These are phyloP conservation scores for Alviniconcha strummeri DNA, from an alignment of 2,888 invertebrate genomes.

Conservation along the genomic window DNA sequence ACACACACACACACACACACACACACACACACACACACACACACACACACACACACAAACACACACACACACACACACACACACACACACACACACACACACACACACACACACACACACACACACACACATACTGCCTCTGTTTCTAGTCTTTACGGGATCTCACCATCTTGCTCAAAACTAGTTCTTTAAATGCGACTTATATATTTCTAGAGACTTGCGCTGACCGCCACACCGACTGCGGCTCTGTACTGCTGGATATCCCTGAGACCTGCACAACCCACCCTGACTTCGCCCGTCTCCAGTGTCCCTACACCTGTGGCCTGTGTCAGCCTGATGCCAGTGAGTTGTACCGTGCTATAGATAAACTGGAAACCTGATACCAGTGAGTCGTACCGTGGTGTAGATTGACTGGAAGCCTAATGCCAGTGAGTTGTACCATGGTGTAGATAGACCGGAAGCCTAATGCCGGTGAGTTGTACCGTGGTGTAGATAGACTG, in stretches of 20 bases:
- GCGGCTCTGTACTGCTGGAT: neutral
- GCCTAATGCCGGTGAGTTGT: too few relatives aligned
- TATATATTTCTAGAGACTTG: neutral
- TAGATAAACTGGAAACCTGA: neutral
- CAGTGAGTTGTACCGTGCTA: neutral
- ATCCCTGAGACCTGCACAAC: neutral
- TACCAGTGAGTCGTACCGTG: too few relatives aligned
- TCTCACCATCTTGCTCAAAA: too few relatives aligned
- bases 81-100: neutral
- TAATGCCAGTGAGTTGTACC: too few relatives aligned
- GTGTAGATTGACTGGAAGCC: neutral
- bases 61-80: neutral
- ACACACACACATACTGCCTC: neutral
- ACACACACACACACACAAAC: neutral
- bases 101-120: slow-evolving; percentile 6
- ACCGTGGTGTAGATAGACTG: too few relatives aligned
- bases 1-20: slow-evolving; percentile 8
- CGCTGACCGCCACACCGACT: neutral
- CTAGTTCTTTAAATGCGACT: too few relatives aligned
- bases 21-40: neutral
- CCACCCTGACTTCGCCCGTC: neutral
- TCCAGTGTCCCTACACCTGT: slow-evolving; percentile 17
- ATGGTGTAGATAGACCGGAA: neutral
- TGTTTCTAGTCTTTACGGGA: neutral
- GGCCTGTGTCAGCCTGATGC: neutral